Base-by-base conservation (phyloP, 1,140 invertebrate genomes). In the Goniozus legneri region DNA sequence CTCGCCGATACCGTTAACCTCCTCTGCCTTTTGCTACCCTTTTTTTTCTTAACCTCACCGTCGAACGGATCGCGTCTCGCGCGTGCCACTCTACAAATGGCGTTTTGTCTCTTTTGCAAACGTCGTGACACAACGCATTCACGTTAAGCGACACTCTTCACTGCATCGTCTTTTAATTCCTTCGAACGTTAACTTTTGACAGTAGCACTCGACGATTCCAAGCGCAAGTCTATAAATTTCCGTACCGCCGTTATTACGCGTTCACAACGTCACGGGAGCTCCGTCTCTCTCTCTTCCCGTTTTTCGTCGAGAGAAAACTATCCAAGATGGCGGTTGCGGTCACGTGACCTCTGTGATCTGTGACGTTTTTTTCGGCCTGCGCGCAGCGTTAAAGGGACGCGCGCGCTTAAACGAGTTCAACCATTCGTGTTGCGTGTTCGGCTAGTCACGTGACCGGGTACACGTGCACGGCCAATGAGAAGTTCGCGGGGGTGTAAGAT, bases 211-310 rank as follows among this genome's bases (percentile, higher is more conserved):
- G n/a, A n/a, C n/a, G n/a, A n/a, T n/a, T n/a, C n/a, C n/a, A n/a
- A n/a, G n/a, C n/a, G n/a, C n/a, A n/a, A n/a, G n/a, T n/a, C n/a
- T n/a, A n/a, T n/a, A n/a, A n/a, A n/a, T n/a, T n/a, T n/a, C n/a
- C n/a, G n/a, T n/a, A n/a, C n/a, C n/a, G n/a, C n/a, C n/a, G n/a
- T n/a, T n/a, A n/a, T n/a, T n/a, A n/a, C n/a, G n/a, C n/a, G n/a
- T n/a, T n/a, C n/a, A n/a, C n/a, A 66, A 73, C 67, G 70, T 73
- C 69, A 73, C 62, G 56, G 56, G 65, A 60, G 57, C 54, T 65
- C 61, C 59, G 60, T 54, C 56, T 10, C 10, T 10, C 10, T 27
- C 24, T 27, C 24, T 53, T 61, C 56, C 58, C 57, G 61, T 62
- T 52, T 54, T 59, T 58, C 61, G 65, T 63, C 64, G 59, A 27